Base-by-base conservation (phyloP, 2,113 vertebrate genomes). In the Orycteropus afer region DNA sequence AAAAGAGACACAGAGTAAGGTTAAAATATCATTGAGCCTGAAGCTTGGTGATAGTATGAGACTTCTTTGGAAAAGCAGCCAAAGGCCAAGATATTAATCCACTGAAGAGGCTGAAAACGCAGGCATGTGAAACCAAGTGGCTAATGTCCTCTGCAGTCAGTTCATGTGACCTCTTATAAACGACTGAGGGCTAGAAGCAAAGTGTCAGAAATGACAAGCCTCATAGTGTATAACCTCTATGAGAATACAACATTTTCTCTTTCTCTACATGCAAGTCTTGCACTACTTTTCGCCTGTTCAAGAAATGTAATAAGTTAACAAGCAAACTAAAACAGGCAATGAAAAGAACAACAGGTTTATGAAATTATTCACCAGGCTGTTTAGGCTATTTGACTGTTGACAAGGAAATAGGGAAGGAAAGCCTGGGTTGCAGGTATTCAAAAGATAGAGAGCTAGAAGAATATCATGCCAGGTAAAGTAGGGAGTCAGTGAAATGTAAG, bases 1-100 rank as follows among this genome's bases (percentile, higher is more conserved):
- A n/a, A n/a, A n/a, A n/a, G 15, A 94, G n/a, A 80, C 65, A 96
- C 22, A 55, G 89, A 89, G 47, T 32, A 74, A 65, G 51, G 61
- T 53, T 92, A 80, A 93, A 63, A 65, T 53, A 83, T 57, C 59
- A 87, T 29, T 55, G 80, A 61, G 32, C 61, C 74, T 25, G 45
- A 87, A 93, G 61, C 63, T 82, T 29, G 78, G 71, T 93, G 88
- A 97, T 88, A 86, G 86, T 94, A 92, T 92, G 77, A 86, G 78
- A 17, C 49, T 61, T 81, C 84, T 49, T 89, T 49, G 59, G 45
- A 87, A 93, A 91, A 86, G 86, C 42, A 76, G 78, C 32, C 93
- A 94, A 85, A 96, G 95, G 87, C 57, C 86, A 85, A 69, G 42
- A 67, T 42, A 69, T 84, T 90, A 91, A 85, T 15, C 65, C 77